A percentile compares a stretch with the other conserved stretches of the same genome.
Conservation (phyloP, 2,888 invertebrate genomes). For the Cataglyphis cursor region DNA sequence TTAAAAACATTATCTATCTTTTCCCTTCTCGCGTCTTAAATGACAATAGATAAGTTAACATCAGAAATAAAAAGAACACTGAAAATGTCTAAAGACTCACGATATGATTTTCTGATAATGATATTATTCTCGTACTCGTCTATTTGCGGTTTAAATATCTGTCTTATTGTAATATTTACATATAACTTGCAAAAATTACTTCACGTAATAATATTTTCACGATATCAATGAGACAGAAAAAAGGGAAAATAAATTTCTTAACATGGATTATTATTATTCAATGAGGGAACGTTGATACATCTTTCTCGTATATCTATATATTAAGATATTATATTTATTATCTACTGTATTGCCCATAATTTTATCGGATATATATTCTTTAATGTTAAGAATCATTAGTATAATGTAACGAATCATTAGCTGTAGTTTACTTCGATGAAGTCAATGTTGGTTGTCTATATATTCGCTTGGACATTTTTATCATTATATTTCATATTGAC, state of each 20-base stretch:
- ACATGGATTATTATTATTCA: neutral
- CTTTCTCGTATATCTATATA: neutral
- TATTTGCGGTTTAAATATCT: neutral
- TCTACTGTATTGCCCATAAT: neutral
- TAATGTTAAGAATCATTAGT: neutral
- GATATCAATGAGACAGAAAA: neutral
- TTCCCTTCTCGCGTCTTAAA: neutral
- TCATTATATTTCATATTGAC: neutral
- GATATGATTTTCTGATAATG: neutral
- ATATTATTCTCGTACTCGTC: neutral
- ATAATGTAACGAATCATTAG: neutral
- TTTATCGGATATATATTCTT: neutral
- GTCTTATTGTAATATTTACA: neutral
- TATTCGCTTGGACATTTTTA: neutral
- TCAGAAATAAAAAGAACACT: neutral
- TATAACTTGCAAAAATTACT: neutral
- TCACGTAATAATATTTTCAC: constrained; percentile 35
- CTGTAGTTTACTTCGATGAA: neutral
- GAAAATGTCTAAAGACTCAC: neutral
- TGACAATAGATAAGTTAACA: neutral
- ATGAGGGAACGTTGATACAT: neutral
- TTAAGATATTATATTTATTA: neutral
- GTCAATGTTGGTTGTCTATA: constrained; percentile 1
- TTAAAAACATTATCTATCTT: neutral
- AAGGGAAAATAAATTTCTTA: neutral